phyloP scores from a whole-genome alignment of 2,888 invertebrate species.

The Bembecia ichneumoniformis region DNA sequence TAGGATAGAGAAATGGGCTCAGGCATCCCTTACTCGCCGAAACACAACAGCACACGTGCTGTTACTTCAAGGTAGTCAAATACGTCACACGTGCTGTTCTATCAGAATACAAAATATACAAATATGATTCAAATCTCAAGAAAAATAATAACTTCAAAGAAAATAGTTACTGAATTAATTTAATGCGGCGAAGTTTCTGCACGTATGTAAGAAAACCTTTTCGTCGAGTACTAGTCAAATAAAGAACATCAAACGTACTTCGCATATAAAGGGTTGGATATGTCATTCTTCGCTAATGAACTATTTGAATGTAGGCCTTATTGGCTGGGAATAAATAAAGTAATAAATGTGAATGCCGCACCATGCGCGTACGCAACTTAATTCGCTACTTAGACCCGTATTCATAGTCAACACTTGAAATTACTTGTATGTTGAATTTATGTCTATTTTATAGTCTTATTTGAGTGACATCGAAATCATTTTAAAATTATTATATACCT shows the following conservation, averaged over 20 bases:
- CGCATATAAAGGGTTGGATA: slow-evolving; percentile 56
- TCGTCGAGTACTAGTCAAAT: slow-evolving; percentile 46
- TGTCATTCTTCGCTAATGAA: slow-evolving; percentile 55
- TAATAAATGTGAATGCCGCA: slow-evolving; percentile 47
- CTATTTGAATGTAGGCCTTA: slow-evolving; percentile 68
- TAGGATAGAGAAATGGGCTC: too few relatives aligned
- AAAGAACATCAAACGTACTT: slow-evolving; percentile 39
- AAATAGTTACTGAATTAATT: neutral
- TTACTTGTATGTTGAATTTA: too few relatives aligned
- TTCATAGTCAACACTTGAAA: slow-evolving; percentile 22
- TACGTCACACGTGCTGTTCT: neutral
- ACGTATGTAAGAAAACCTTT: slow-evolving; percentile 29
- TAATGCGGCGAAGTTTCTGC: neutral
- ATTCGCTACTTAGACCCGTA: slow-evolving; percentile 45
- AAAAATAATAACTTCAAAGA: neutral
- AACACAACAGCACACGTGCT: neutral
- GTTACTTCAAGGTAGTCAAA: neutral
- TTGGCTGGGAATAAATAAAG: slow-evolving; percentile 58
- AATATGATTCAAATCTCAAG: neutral
- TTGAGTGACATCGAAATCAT: too few relatives aligned
- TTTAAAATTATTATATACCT: too few relatives aligned
- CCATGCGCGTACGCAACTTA: slow-evolving; percentile 49
- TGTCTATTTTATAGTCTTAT: too few relatives aligned
- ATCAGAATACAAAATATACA: neutral
- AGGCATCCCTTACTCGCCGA: too few relatives aligned